phyloP scores from a whole-genome alignment of 2,113 vertebrate genomes.

The Podarcis muralis region DNA sequence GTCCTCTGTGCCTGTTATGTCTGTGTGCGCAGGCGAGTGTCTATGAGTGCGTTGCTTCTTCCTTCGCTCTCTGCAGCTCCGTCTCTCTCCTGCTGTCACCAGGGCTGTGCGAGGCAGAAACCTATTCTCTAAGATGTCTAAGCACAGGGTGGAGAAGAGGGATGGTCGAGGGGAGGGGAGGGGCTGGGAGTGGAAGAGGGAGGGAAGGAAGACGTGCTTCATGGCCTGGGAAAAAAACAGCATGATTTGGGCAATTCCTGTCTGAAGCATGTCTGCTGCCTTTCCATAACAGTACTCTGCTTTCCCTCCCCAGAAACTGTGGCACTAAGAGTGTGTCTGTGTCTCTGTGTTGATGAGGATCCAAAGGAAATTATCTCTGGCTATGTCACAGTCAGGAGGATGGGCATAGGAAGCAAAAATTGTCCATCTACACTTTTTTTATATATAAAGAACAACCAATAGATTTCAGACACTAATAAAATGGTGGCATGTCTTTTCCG shows the following conservation, averaged over 20 bases:
- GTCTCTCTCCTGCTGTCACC: constrained; percentile 60
- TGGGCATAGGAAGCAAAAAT: neutral
- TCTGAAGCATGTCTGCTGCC: constrained; percentile 37
- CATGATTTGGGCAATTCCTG: constrained; percentile 48
- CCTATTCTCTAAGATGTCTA: constrained; percentile 48
- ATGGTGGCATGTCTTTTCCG: neutral
- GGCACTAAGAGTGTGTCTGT: neutral
- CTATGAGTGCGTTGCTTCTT: neutral
- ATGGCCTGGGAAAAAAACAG: constrained; percentile 41
- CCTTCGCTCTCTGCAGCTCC: constrained; percentile 10
- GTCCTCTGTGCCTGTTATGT: neutral
- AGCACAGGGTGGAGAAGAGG: constrained; percentile 48
- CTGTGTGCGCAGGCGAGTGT: neutral
- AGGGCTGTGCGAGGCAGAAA: constrained; percentile 59
- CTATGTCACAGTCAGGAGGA: neutral
- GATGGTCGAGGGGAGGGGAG: constrained; percentile 32
- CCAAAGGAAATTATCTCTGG: neutral
- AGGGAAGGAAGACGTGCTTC: constrained; percentile 31
- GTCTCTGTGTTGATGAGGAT: neutral
- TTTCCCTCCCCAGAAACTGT: neutral
- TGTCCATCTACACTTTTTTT: neutral
- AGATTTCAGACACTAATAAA: neutral
- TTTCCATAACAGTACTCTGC: neutral
- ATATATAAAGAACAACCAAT: neutral
- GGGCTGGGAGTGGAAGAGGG: constrained; percentile 16